Evolutionary conservation across 1,140 invertebrate species (phyloP), one percentile per base, ranked within the genome.

Genomic region (Papilio aristodemus): DNA sequence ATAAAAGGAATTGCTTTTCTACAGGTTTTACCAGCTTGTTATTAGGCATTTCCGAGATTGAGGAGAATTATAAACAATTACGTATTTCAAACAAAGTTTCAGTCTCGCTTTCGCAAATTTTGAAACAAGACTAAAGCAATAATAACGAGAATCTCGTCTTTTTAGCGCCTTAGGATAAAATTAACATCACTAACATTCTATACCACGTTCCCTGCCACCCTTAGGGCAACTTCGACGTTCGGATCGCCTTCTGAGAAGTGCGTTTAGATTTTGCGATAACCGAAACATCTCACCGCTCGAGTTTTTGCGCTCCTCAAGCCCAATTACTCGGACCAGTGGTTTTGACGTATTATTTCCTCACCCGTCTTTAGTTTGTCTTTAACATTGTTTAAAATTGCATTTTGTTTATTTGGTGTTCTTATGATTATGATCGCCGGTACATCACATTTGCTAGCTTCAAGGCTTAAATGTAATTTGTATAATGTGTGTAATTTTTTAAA

Each of bases 221-320:
- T 62, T n/a, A 36, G 59, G 59, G n/a, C 32, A 38, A 11, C 36
- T 73, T 75, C 72, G 73, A 73, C 72, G 72, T 69, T 73, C 69
- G 67, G 73, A 77, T 76, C 69, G 67, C 14, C 70, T 81, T 78
- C 79, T 70, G 60, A 46, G 79, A 80, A 80, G 64, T 74, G 71
- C 68, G 75, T 73, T 74, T 66, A 73, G 70, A 72, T 77, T 71
- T 81, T 81, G 75, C 75, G 74, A 76, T 78, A 77, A 70, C 68
- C 19, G 63, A 67, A 62, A 68, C 67, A 54, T 76, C 71, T 70
- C 58, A 67, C 37, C 46, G 70, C 63, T 71, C 71, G 64, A 50
- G 59, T 68, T 73, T 71, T 70, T 70, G 67, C 63, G 69, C 14
- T 14, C 17, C 71, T 74, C 69, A 63, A 60, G 57, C 37, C 72